Percentiles rank a stretch among this genome's conserved stretches.
phyloP scores from a whole-genome alignment of 23 tunicate species.

The Styela clava region DNA sequence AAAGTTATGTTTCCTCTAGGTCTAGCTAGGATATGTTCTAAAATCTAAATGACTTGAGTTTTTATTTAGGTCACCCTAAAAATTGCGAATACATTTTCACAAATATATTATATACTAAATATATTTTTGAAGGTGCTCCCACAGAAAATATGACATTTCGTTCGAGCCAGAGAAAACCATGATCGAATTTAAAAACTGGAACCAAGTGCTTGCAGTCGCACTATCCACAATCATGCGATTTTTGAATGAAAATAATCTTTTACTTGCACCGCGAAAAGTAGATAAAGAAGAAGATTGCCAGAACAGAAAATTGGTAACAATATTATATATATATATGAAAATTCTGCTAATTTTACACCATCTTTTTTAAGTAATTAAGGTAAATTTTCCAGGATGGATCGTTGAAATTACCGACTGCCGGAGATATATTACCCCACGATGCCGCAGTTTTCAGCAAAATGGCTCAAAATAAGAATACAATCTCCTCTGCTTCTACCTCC shows the following conservation, averaged over 20 bases:
- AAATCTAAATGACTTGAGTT: too few species aligned
- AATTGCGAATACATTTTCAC: too few species aligned
- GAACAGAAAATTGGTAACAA: background rate
- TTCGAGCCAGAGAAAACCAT: conserved; percentile 36
- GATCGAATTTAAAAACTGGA: conserved; percentile 43
- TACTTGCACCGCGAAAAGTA: background rate
- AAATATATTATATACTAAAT: too few species aligned
- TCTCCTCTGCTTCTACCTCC: too few species aligned
- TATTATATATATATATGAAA: too few species aligned
- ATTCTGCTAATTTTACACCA: too few species aligned
- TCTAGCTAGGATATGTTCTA: too few species aligned
- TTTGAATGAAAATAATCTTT: conserved; percentile 20
- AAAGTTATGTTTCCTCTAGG: too few species aligned
- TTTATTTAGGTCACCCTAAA: too few species aligned
- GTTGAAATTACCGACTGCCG: background rate
- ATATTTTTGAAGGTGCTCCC: conserved; percentile 32
- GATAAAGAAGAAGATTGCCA: background rate
- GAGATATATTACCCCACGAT: background rate
- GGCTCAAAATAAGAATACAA: background rate
- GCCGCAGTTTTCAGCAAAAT: background rate
- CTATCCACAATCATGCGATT: background rate
- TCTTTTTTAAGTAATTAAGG: too few species aligned
- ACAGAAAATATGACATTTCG: conserved; percentile 33
- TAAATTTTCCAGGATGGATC: too few species aligned
- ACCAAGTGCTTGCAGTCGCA: conserved; percentile 3